Conservation (phyloP, 1,140 invertebrate genomes). For the Cherax destructor region DNA sequence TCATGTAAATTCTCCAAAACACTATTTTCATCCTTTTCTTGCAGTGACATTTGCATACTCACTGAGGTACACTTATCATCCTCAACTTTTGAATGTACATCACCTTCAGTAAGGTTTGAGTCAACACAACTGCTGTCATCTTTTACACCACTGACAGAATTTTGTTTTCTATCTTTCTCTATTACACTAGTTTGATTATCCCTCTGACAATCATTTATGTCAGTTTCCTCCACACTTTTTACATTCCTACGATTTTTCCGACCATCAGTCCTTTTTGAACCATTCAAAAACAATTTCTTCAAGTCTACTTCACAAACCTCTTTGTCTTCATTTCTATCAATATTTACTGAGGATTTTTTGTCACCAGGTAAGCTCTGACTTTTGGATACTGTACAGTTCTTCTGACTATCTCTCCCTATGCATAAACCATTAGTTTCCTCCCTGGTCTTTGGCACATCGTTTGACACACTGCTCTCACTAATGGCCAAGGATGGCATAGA, state of each 20-base stretch:
- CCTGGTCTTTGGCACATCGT: slow-evolving; percentile 21
- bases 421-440: not conserved
- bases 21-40: not conserved
- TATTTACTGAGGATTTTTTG: not conserved
- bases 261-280: slow-evolving; percentile 15
- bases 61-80: not conserved
- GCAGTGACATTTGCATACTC: not conserved
- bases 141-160: not conserved
- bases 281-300: not conserved
- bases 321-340: not conserved
- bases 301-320: not conserved
- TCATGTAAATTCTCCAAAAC: slow-evolving; percentile 8
- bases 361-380: not conserved
- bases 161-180: not conserved
- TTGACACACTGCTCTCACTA: slow-evolving; percentile 14
- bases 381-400: not conserved
- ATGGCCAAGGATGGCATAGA: slow-evolving; percentile 78
- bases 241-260: slow-evolving; percentile 23
- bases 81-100: not conserved
- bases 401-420: no score
- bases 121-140: not conserved
- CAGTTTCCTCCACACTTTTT: slow-evolving; percentile 47
- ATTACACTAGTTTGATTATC: not conserved
- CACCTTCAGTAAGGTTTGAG: not conserved
- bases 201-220: not conserved